Percentiles rank a stretch among this genome's conserved stretches.
Evolutionary conservation across 1,140 invertebrate species (phyloP).

Genomic region (Centruroides vittatus): DNA sequence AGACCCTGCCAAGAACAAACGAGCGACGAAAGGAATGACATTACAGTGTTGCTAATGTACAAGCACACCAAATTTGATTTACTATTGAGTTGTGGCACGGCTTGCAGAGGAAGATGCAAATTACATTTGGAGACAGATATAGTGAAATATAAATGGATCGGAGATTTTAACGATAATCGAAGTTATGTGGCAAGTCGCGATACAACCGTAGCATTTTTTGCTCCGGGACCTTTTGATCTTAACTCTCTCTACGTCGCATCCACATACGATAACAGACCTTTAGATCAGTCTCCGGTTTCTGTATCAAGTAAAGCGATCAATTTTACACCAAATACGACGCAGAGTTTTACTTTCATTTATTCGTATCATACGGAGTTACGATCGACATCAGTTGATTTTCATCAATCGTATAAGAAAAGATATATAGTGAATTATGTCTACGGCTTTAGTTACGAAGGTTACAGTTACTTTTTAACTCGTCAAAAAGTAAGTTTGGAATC

Average conservation of each 20-base stretch:
- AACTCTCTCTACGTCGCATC: constrained; percentile 8
- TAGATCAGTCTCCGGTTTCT: constrained; percentile 3
- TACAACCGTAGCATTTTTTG: constrained; percentile 11
- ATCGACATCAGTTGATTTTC: constrained; percentile 5
- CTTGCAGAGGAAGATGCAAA: constrained; percentile 15
- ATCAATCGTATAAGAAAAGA: background rate
- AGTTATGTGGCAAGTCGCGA: constrained; percentile 6
- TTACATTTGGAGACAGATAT: background rate
- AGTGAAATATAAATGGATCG: background rate
- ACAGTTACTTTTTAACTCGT: constrained; percentile 22
- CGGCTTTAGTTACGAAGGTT: constrained; percentile 20
- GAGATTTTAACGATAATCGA: constrained; percentile 1
- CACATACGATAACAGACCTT: constrained; percentile 15
- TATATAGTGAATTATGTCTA: constrained; percentile 19
- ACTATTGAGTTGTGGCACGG: constrained; percentile 11
- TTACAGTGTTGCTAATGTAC: constrained; percentile 1
- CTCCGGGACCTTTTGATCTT: background rate
- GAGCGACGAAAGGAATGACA: background rate
- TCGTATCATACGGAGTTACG: background rate
- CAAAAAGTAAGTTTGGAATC: constrained; percentile 14
- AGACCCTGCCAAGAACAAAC: too few species aligned
- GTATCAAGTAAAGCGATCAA: constrained; percentile 8
- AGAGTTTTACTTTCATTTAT: constrained; percentile 1
- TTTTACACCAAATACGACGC: background rate
- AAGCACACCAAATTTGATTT: background rate